phyloP scores from a whole-genome alignment of 2,113 vertebrate species.

The Cottus gobio region DNA sequence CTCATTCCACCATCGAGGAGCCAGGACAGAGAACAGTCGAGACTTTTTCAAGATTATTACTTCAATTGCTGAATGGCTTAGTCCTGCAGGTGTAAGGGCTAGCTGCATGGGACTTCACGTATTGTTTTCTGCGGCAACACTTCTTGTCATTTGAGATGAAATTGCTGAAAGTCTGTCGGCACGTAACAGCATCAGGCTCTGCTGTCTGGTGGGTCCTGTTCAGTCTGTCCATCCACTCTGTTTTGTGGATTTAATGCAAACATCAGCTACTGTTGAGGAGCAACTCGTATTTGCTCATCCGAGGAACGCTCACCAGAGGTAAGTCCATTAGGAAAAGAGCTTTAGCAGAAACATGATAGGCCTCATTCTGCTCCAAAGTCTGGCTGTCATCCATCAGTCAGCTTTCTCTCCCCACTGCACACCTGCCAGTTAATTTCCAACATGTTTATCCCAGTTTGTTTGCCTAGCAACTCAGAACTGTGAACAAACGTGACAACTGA shows the following conservation, averaged over 20 bases:
- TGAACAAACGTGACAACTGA: constrained; percentile 12
- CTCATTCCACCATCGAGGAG: too few relatives aligned
- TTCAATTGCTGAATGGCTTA: neutral
- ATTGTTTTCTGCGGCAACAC: neutral
- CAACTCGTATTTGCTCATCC: neutral
- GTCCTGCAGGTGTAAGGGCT: neutral
- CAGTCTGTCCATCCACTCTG: neutral
- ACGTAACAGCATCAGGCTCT: neutral
- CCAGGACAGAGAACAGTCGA: too few relatives aligned
- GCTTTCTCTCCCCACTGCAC: neutral
- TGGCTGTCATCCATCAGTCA: constrained; percentile 57
- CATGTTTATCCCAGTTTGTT: constrained; percentile 25
- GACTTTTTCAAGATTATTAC: neutral
- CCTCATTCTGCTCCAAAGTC: constrained; percentile 33
- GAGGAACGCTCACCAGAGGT: neutral
- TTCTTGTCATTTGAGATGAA: neutral
- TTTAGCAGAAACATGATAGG: constrained; percentile 62
- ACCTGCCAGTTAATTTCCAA: neutral
- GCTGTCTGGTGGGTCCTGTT: neutral
- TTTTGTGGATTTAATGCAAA: neutral
- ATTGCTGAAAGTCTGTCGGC: neutral
- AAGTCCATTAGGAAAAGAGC: constrained; percentile 52
- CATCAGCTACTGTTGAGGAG: neutral
- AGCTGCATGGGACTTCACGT: neutral
- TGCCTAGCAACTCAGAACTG: constrained; percentile 29